These are phyloP conservation scores for Ichneumon xanthorius DNA, from an alignment of 2,888 invertebrate genomes.

Conservation along the genomic window DNA sequence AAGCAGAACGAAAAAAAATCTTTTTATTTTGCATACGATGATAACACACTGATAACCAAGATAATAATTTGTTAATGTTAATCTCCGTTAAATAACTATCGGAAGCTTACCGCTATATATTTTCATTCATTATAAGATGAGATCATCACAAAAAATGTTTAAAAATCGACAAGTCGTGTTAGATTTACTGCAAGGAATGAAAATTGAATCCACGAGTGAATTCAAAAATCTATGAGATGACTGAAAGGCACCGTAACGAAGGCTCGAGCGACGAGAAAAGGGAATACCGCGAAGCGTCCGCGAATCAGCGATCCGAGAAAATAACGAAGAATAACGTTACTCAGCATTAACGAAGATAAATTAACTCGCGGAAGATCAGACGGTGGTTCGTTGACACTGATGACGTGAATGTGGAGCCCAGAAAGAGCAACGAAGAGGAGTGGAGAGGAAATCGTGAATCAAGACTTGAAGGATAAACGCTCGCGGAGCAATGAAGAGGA, in stretches of 20 bases:
- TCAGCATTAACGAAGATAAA: constrained; percentile 39
- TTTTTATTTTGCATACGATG: no score
- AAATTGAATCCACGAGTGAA: neutral
- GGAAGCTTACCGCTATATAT: no score
- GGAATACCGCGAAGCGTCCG: neutral
- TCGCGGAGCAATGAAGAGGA: constrained; percentile 13
- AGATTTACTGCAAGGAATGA: neutral
- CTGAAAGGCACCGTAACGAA: neutral
- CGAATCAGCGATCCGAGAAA: neutral
- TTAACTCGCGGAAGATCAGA: constrained; percentile 13
- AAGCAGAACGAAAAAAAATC: no score
- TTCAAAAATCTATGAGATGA: neutral
- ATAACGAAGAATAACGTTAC: constrained; percentile 15
- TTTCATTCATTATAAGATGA: no score
- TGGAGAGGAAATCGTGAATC: constrained; percentile 45
- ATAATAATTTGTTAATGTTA: no score
- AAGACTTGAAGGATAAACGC: constrained; percentile 34
- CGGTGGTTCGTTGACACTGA: constrained; percentile 31
- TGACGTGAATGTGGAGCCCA: constrained; percentile 19
- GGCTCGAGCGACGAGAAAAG: neutral
- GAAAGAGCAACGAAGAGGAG: constrained; percentile 11
- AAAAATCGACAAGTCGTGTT: neutral
- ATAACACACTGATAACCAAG: no score
- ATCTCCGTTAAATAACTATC: no score
- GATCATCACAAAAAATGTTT: neutral